Base-by-base conservation (phyloP, 2,888 invertebrate species). In the Diogma glabrata region DNA sequence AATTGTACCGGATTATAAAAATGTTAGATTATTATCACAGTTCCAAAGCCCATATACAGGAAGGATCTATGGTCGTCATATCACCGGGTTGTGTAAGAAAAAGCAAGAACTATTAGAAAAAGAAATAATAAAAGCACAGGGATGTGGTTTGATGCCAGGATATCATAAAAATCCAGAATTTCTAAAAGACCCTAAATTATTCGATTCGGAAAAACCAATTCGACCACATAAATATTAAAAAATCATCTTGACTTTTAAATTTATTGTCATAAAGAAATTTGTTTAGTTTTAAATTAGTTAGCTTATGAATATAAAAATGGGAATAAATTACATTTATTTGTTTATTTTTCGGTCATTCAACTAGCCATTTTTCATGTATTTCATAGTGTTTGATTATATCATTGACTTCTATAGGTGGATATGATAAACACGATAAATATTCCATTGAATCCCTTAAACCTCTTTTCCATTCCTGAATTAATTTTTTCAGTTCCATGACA, bases 41-140 rank as follows among this genome's bases (percentile, higher is more conserved):
- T 99, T 99, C 69, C 87, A 96, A 63, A 97, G 96, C 26, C 85
- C 91, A 0, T 92, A 87, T 64, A 96, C 97, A 0, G 97, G 97
- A 1, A 77, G 84, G 57, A 80, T 95, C 55, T 97, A 95, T 65
- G 91, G 89, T 0, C 78, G 85, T 51, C 89, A 96, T 61, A 88
- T 97, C 38, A 99, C 97, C 4, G 93, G 97, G 1, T 75, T 99
- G 40, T 99, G 97, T 64, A 77, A 79, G 63, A 65, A 71, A 7
- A 90, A 92, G 65, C 94, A 96, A 60, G 73, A 73, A 43, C 68
- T 75, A 58, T 78, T 95, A 0, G 82, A 87, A 63, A 64, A 61
- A 5, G 87, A 89, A 64, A 86, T 94, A 30, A 61, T 60, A 0
- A 84, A 85, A 63, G 83, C 94, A 0, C 85, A 86, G 63, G 74